Evolutionary conservation across 2,888 invertebrate species (phyloP).

Genomic region (Drosophila anomelani): DNA sequence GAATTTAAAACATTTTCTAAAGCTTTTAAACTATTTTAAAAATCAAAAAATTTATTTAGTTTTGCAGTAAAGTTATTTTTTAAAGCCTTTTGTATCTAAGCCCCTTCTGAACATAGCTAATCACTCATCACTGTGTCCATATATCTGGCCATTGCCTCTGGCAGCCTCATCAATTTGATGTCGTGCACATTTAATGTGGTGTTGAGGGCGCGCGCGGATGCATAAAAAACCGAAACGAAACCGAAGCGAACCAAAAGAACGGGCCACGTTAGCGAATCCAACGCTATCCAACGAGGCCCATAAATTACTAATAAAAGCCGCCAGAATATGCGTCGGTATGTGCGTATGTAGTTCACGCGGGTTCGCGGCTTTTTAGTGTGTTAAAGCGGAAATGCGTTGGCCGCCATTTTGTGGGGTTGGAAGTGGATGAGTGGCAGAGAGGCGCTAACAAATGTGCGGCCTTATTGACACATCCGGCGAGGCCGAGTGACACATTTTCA

Average conservation of each 20-base stretch:
- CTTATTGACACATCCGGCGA: constrained; percentile 44
- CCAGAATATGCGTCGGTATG: constrained; percentile 18
- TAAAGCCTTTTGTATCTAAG: no score
- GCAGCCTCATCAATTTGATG: constrained; percentile 75
- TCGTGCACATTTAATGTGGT: constrained; percentile 70
- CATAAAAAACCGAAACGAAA: constrained; percentile 49
- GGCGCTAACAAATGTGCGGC: constrained; percentile 50
- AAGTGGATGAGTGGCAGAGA: constrained; percentile 3
- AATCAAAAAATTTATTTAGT: no score
- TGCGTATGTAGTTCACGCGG: constrained; percentile 16
- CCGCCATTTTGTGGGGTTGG: constrained; percentile 24
- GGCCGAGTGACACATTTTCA: constrained; percentile 38
- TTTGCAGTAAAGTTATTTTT: not conserved
- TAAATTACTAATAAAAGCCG: constrained; percentile 74
- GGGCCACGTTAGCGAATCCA: constrained; percentile 1
- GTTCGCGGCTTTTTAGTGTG: constrained; percentile 31
- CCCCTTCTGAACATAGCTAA: not conserved
- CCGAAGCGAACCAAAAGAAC: not conserved
- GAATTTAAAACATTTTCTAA: no score
- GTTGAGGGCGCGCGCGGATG: constrained; percentile 56
- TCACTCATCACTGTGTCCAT: constrained; percentile 27
- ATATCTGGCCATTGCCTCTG: constrained; percentile 53
- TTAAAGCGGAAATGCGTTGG: constrained; percentile 51
- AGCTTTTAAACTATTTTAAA: no score
- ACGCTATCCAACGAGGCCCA: constrained; percentile 44